phyloP scores from a whole-genome alignment of 2,113 vertebrate species.

The Bothrops jararaca region DNA sequence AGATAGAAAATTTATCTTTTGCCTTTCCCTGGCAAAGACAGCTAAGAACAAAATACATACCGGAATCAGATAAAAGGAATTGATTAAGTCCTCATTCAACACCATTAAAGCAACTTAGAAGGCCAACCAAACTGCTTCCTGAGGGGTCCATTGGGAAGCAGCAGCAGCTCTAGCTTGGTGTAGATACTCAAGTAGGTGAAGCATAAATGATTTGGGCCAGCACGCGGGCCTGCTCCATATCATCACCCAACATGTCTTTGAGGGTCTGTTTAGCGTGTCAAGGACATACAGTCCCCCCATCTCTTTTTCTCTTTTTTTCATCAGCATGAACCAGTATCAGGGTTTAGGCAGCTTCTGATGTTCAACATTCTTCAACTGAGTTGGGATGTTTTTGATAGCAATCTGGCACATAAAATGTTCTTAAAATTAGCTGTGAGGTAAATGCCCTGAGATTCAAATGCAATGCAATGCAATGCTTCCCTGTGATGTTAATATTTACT shows the following conservation, averaged over 20 bases:
- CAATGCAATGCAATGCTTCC: too few relatives aligned
- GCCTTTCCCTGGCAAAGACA: background rate
- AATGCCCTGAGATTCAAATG: too few relatives aligned
- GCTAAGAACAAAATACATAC: background rate
- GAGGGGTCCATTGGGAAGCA: background rate
- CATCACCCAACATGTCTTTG: background rate
- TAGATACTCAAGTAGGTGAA: background rate
- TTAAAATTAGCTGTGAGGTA: too few relatives aligned
- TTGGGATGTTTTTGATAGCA: background rate
- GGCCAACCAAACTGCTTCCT: background rate
- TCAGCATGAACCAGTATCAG: background rate
- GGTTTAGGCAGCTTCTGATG: background rate
- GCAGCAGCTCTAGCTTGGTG: background rate
- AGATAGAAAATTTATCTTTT: background rate
- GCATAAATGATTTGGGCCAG: background rate
- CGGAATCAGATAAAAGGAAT: background rate
- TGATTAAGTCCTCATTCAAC: background rate
- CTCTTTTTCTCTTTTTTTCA: background rate
- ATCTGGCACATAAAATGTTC: too few relatives aligned
- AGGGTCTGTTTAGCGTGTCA: background rate
- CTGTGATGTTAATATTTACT: background rate
- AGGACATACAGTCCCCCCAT: background rate
- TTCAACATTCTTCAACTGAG: background rate
- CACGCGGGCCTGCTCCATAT: background rate
- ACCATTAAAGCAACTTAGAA: background rate